Conservation (phyloP, 2,797 vertebrate species). For the Karalla daura region DNA sequence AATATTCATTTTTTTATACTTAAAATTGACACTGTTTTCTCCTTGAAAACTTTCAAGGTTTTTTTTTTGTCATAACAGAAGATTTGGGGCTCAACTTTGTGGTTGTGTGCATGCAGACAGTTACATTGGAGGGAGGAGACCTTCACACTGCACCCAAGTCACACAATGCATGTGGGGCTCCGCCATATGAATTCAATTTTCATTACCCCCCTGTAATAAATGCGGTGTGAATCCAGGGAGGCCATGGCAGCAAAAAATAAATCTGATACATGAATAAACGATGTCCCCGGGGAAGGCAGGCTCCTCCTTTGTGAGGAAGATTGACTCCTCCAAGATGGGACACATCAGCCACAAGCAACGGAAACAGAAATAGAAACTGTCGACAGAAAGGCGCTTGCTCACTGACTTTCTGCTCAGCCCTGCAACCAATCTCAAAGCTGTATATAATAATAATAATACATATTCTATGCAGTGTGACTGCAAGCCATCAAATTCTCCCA, state of each 20-base stretch:
- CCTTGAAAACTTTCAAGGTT: constrained; percentile 52
- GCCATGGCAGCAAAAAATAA: constrained; percentile 82
- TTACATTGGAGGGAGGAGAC: constrained; percentile 58
- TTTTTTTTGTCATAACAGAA: constrained; percentile 1
- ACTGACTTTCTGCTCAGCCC: constrained; percentile 65
- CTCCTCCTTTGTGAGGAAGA: constrained; percentile 84
- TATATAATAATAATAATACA: constrained; percentile 73
- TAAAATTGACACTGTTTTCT: constrained; percentile 31
- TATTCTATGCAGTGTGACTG: constrained; percentile 76
- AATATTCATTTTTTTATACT: constrained; percentile 29
- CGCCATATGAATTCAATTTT: constrained; percentile 82
- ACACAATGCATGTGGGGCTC: constrained; percentile 69
- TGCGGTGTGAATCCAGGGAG: constrained; percentile 82
- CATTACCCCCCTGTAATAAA: constrained; percentile 85
- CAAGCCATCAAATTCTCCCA: constrained; percentile 70
- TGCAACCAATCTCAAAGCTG: constrained; percentile 69
- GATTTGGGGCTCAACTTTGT: constrained; percentile 36
- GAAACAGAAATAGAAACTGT: constrained; percentile 80
- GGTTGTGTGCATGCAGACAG: constrained; percentile 25
- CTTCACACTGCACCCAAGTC: constrained; percentile 65
- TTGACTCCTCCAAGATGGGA: constrained; percentile 84
- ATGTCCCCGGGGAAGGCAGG: constrained; percentile 78
- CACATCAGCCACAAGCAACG: constrained; percentile 79
- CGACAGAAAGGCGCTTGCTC: constrained; percentile 61
- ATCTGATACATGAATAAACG: constrained; percentile 86